Conservation (phyloP, 1,140 invertebrate species). For the Drosophila bocki region DNA sequence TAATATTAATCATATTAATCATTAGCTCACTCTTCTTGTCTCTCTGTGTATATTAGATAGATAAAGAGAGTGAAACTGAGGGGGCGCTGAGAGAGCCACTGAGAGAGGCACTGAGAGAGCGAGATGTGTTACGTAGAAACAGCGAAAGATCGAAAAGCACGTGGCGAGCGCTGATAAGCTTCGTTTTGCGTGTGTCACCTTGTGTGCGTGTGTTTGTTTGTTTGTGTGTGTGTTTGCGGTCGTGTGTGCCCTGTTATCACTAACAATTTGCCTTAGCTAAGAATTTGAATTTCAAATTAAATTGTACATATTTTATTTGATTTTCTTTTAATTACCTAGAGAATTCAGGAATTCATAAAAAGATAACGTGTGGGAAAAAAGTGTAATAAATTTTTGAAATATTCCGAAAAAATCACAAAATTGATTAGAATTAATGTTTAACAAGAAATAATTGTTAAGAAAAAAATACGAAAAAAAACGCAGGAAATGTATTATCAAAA, state of each 20-base stretch:
- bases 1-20: neutral
- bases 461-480: too few relatives aligned
- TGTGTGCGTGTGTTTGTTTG: neutral
- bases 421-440: neutral
- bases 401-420: neutral
- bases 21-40: too few relatives aligned
- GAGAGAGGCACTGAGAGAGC: too few relatives aligned
- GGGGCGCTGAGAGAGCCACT: neutral
- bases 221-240: neutral
- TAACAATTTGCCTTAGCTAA: conserved; percentile 15
- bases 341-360: neutral
- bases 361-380: conserved; percentile 9
- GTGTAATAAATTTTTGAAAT: neutral
- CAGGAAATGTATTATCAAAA: neutral
- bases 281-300: conserved; percentile 16
- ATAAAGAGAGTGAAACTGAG: neutral
- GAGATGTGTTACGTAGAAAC: conserved; percentile 12
- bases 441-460: neutral
- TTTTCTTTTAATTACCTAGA: neutral
- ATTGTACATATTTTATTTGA: neutral
- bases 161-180: conserved; percentile 47
- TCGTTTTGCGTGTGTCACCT: neutral
- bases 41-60: neutral
- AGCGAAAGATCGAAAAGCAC: conserved; percentile 33
- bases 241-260: conserved; percentile 24